Percentiles rank a stretch among this genome's conserved stretches.
phyloP scores from a whole-genome alignment of 2,888 invertebrate genomes.

The Nomada ruficornis region DNA sequence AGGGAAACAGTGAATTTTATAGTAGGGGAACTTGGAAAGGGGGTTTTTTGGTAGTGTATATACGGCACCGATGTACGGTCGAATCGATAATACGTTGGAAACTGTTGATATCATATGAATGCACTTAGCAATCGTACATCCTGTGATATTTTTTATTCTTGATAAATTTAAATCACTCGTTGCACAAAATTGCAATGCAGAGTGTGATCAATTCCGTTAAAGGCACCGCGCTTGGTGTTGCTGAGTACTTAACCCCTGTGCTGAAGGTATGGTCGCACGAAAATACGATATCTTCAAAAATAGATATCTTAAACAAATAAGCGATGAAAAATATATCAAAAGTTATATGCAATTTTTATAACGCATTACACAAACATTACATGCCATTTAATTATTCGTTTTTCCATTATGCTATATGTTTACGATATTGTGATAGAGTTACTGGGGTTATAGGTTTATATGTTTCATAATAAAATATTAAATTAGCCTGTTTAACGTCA shows the following conservation, averaged over 20 bases:
- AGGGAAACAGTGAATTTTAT: slow-evolving; percentile 16
- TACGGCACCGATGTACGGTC: slow-evolving; percentile 34
- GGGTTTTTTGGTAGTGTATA: slow-evolving; percentile 33
- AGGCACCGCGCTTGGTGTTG: slow-evolving; percentile 97
- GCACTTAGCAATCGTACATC: slow-evolving; percentile 1
- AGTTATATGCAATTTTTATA: slow-evolving; percentile 1
- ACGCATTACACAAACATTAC: neutral
- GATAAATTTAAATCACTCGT: slow-evolving; percentile 23
- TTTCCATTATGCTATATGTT: slow-evolving; percentile 4
- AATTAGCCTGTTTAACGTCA: neutral
- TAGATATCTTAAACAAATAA: slow-evolving; percentile 22
- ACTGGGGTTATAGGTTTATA: neutral
- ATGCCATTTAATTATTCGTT: slow-evolving; percentile 10
- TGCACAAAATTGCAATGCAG: slow-evolving; percentile 90
- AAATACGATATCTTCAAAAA: slow-evolving; percentile 13
- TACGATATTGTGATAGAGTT: slow-evolving; percentile 10
- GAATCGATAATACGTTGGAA: slow-evolving; percentile 57
- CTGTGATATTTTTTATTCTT: slow-evolving; percentile 25
- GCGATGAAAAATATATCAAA: slow-evolving; percentile 8
- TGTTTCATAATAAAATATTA: neutral
- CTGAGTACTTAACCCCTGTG: slow-evolving; percentile 98
- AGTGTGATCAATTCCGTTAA: slow-evolving; percentile 98
- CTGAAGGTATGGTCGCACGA: slow-evolving; percentile 90
- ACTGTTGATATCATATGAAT: slow-evolving; percentile 53
- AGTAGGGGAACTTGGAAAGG: slow-evolving; percentile 46